Percentiles rank a stretch among this genome's conserved stretches.
phyloP scores from a whole-genome alignment of 2,113 vertebrate genomes.

The Dolichallabes microphthalmus region DNA sequence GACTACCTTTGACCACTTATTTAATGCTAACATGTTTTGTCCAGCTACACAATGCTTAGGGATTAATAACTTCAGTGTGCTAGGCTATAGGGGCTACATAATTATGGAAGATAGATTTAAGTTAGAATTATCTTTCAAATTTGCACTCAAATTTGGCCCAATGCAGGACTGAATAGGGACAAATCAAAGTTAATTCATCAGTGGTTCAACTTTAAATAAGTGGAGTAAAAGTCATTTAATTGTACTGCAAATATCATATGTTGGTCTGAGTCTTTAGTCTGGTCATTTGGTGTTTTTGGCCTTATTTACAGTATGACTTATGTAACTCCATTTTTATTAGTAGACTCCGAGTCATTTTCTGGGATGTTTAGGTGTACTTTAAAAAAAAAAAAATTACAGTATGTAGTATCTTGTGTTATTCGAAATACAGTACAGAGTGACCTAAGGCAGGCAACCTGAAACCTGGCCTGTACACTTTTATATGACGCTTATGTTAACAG shows the following conservation, averaged over 20 bases:
- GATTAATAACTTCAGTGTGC: background rate
- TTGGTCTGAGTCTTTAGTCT: background rate
- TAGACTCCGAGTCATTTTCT: background rate
- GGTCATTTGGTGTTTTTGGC: background rate
- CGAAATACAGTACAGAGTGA: background rate
- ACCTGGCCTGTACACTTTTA: background rate
- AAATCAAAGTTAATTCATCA: too few relatives aligned
- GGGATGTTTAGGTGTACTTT: background rate
- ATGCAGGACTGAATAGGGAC: conserved; percentile 1
- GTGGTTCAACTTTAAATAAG: conserved; percentile 26
- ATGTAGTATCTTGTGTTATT: background rate
- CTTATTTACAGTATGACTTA: background rate
- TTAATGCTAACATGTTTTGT: background rate
- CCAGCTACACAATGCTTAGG: background rate
- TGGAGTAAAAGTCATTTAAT: background rate
- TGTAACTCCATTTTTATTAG: background rate
- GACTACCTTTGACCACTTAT: background rate
- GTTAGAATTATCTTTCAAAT: background rate
- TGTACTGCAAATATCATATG: background rate
- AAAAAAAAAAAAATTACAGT: too few relatives aligned
- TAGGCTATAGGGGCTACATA: background rate
- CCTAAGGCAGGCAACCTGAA: background rate
- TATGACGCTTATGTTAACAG: background rate
- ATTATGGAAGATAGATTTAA: conserved; percentile 12
- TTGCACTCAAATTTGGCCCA: conserved; percentile 24